Evolutionary conservation across 2,888 invertebrate genomes (phyloP).

Genomic region (Cosmopolites sordidus): DNA sequence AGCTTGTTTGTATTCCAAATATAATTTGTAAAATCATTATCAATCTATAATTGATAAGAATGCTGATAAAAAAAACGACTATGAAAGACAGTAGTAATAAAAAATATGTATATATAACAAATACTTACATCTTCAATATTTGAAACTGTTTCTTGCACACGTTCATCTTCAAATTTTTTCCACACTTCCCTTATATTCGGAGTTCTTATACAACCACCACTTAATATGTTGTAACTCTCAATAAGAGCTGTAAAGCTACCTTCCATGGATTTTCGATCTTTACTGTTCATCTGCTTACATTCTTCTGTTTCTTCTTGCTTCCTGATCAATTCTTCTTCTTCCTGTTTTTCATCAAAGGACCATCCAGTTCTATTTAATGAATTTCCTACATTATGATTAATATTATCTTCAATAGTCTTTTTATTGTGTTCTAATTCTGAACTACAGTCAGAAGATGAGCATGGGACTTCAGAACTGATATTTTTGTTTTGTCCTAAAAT

Average conservation of each 20-base stretch:
- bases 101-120: no score
- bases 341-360: slow-evolving; percentile 51
- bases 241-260: slow-evolving; percentile 58
- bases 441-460: slow-evolving; percentile 26
- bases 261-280: slow-evolving; percentile 41
- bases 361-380: slow-evolving; percentile 64
- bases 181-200: slow-evolving; percentile 63
- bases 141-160: slow-evolving; percentile 36
- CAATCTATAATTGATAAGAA: no score
- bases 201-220: slow-evolving; percentile 48
- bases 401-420: slow-evolving; percentile 23
- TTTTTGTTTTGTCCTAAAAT: slow-evolving; percentile 55
- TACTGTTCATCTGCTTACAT: neutral
- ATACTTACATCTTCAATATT: slow-evolving; percentile 8
- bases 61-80: no score
- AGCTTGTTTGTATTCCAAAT: no score
- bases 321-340: slow-evolving; percentile 6
- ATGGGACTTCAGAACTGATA: slow-evolving; percentile 19
- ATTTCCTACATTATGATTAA: slow-evolving; percentile 54
- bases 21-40: no score
- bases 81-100: no score
- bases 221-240: slow-evolving; percentile 54
- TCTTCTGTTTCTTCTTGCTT: slow-evolving; percentile 7
- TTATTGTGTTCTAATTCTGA: slow-evolving; percentile 28
- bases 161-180: slow-evolving; percentile 45